Percentiles rank a stretch among this genome's conserved stretches.
Evolutionary conservation across 2,113 vertebrate genomes (phyloP).

Genomic region (Stomatorhinus ivindoensis): DNA sequence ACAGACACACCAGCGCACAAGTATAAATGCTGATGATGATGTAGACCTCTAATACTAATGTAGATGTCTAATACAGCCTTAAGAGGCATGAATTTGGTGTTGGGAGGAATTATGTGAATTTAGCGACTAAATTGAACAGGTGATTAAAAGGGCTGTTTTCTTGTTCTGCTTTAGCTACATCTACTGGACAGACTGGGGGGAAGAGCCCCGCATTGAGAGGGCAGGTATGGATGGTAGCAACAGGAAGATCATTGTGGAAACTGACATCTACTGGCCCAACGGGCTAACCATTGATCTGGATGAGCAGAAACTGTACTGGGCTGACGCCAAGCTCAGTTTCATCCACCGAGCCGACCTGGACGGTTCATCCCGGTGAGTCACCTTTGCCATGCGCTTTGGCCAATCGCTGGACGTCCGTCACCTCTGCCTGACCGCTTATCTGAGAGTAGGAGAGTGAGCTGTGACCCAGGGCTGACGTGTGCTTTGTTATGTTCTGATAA

Average conservation of each 20-base stretch:
- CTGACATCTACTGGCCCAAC: constrained; percentile 92
- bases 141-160: background rate
- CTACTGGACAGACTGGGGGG: constrained; percentile 99
- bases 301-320: constrained; percentile 94
- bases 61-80: background rate
- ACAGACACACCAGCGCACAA: background rate
- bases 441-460: background rate
- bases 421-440: background rate
- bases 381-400: background rate
- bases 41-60: too few species aligned
- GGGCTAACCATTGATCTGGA: constrained; percentile 89
- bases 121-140: background rate
- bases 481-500: background rate
- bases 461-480: background rate
- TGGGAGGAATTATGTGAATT: background rate
- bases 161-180: constrained; percentile 70
- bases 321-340: constrained; percentile 94
- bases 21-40: background rate
- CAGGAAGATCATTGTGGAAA: constrained; percentile 79
- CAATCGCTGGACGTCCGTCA: too few species aligned
- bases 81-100: background rate
- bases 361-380: constrained; percentile 75
- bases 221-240: constrained; percentile 91
- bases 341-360: constrained; percentile 93
- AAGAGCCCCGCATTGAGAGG: constrained; percentile 87